Evolutionary conservation across 2,797 vertebrate genomes (phyloP), one percentile per base, ranked within the genome.

Genomic region (Anniella stebbinsi): DNA sequence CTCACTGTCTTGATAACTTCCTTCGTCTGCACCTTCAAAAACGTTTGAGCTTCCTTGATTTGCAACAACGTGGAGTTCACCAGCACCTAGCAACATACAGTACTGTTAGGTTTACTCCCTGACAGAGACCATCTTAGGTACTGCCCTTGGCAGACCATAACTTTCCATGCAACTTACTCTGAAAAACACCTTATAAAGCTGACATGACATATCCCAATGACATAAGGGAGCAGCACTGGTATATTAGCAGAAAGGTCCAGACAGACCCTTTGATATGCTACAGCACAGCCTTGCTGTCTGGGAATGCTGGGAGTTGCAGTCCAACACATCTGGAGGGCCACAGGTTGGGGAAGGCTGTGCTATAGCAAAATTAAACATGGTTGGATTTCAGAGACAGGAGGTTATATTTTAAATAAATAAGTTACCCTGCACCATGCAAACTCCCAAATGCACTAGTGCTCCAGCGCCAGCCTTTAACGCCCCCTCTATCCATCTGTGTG

Each of bases 1-100:
- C 98, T 98, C 96, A 98, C 98, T 0, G 92, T 96, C 95, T 97
- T 97, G 90, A 98, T 90, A 80, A 98, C 97, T 89, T 93, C 94
- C 75, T 94, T 83, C 0, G 36, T 93, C 81, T 98, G 97, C 87
- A 80, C 94, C 89, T 97, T 92, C 88, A 98, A 94, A 92, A 98
- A 97, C 82, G 92, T 93, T 96, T 98, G 96, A 72, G 98, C 97
- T 51, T 84, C 3, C 0, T 2, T 93, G 76, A 94, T 94, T 25
- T 86, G 81, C 13, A 69, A 57, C 92, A 97, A 78, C 0, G 13
- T 90, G 1, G 70, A 2, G 28, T 87, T 88, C n/a, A 92, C 89
- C 86, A 54, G 86, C 80, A 0, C n/a, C 95, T 96, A 90, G 30
- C 36, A 21, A 1, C 4, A 90, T 88, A 94, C 11, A 54, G 51